Evolutionary conservation across 2,113 vertebrate genomes (phyloP), one percentile per base, ranked within the genome.

Genomic region (Struthidea cinerea): DNA sequence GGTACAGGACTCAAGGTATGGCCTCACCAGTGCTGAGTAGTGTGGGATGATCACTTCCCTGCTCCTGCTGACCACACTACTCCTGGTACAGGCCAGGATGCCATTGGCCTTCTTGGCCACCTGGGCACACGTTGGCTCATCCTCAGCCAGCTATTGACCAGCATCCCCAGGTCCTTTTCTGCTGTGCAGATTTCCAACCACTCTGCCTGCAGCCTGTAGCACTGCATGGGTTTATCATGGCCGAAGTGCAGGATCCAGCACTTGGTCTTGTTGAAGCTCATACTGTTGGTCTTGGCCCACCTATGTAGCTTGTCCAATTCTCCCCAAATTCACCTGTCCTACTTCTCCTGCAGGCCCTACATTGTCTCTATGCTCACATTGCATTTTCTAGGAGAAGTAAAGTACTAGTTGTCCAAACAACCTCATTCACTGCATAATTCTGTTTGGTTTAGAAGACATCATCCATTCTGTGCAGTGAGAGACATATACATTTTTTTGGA

Each of bases 51-150:
- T 69, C 30, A 10, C 8, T 27, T 27, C 26, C 18, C 30, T 53
- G 1, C 3, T 60, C 7, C n/a, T 49, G 41, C 47, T 42, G 49
- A 2, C 12, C 49, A 28, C 26, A 6, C 12, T 55, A 8, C 19
- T 69, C 20, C 32, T 90, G 47, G 16, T 32, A 47, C 17, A 41
- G 21, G 14, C 9, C 46, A 68, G 47, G 15, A 55, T 61, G 30
- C 9, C 41, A 7, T 5, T 30, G 46, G 39, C 14, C 28, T 30
- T 46, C 13, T 59, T 53, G 61, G 39, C 21, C 61, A 83, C 21
- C n/a, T 55, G n/a, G n/a, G 21, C 53, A 60, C 30, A 27, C 0
- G 0, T 9, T 35, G n/a, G 30, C 14, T 68, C 16, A 13, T 35
- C 6, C 35, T 39, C 21, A 55, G 26, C 22, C 10, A 10, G 41